Evolutionary conservation across 37 sponge, comb jelly and placozoan genomes (phyloP), one percentile per base, ranked within the genome.

Genomic region (Chondrosia reniformis): DNA sequence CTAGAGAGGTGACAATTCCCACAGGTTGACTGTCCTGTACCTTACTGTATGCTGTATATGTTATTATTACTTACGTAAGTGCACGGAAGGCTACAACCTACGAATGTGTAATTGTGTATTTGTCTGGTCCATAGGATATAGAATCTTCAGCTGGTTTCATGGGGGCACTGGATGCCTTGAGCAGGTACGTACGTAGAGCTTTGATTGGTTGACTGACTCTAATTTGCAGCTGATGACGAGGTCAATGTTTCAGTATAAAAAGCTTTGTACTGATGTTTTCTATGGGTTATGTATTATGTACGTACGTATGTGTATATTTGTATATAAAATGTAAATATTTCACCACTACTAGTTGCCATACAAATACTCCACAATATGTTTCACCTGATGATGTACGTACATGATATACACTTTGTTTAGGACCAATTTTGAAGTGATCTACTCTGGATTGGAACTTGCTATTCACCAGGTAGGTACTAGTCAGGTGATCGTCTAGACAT

Each of bases 381-480:
- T 9, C 25, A 9, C n/a, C 27, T 12, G 9, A 8, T 64, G 66
- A 21, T 34, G 7, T 25, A 34, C 27, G 34, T 21, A 61, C 46
- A 33, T 21, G 0, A 45, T 19, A 45, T 44, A 54, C 17, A 40
- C 27, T 61, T 24, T 46, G 33, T 74, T 38, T 45, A 91, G 92
- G 55, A 77, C 43, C 15, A 86, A 84, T 33, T 28, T 91, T 34
- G 45, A 73, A 21, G 77, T 74, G 46, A 27, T 84, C 0, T 45
- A 59, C 0, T 45, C 76, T 32, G 92, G 92, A 0, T 31, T 91
- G 27, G 92, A 91, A 37, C 37, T 81, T 28, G 87, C 92, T 30
- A 86, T 86, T 49, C 84, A 81, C 24, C 87, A 86, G 81, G 92
- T 91, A 56, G 45, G 46, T 30, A 62, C 63, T n/a, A n/a, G n/a